Evolutionary conservation across 2,113 vertebrate genomes (phyloP).

Genomic region (Ardeotis arabs): DNA sequence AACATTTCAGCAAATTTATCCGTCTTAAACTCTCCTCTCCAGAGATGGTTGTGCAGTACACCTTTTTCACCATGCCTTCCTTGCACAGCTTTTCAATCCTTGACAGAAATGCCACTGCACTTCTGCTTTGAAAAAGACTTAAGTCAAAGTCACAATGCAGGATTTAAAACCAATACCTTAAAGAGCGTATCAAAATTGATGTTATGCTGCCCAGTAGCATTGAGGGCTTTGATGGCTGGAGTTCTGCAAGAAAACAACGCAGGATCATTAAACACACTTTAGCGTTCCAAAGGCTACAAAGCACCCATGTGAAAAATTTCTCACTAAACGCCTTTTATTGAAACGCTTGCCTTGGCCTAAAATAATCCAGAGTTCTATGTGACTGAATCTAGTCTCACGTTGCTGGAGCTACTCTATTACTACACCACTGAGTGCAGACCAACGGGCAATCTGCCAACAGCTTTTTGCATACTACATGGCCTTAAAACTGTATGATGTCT

Average conservation of each 20-base stretch:
- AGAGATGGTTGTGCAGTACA: background rate
- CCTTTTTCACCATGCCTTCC: background rate
- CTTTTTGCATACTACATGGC: background rate
- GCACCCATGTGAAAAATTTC: background rate
- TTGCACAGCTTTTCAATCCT: background rate
- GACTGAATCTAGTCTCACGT: background rate
- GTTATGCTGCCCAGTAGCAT: conserved; percentile 84
- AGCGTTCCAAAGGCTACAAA: background rate
- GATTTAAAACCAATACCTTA: conserved; percentile 72
- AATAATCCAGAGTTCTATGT: background rate
- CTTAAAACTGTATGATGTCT: accelerated
- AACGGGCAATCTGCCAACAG: background rate
- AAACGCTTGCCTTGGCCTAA: background rate
- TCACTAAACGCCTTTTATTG: background rate
- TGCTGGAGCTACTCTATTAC: background rate
- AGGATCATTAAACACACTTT: background rate
- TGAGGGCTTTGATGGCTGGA: conserved; percentile 85
- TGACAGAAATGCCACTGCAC: background rate
- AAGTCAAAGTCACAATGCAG: background rate
- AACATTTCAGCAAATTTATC: background rate
- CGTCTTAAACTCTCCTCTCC: background rate
- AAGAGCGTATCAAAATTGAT: conserved; percentile 83
- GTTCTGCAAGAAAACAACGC: conserved; percentile 73
- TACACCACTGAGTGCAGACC: background rate
- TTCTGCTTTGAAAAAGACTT: background rate